Base-by-base conservation (phyloP, 2,888 invertebrate species). In the Meliscaeva auricollis region DNA sequence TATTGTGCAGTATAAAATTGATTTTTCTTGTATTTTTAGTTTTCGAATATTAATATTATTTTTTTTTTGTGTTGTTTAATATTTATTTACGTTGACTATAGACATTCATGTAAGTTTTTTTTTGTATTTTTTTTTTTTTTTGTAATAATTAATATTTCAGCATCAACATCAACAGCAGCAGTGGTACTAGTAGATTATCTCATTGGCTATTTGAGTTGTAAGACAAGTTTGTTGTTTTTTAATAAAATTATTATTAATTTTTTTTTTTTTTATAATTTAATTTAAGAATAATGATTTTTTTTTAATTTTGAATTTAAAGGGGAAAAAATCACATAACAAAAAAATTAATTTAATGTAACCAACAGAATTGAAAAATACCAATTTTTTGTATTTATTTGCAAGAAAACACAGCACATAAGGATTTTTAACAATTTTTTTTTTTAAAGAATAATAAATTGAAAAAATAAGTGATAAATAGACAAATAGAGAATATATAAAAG, bases 111-210 rank as follows among this genome's bases (percentile, higher is more conserved):
- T 74, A 74, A 32, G 26, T 38, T 52, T 50, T 50, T 41, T 30
- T 32, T 17, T 48, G 4, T 46, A 4, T 56, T 13, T 46, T 44
- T 73, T 62, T 69, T 68, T 60, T 38, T 76, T 56, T 64, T 56
- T 72, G 30, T 73, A 32, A 58, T 54, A 73, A 35, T 77, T 68
- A 72, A 77, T n/a, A 69, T 54, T 70, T 87, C 88, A 88, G 83
- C 87, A 85, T 88, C 90, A 89, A 87, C 90, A 89, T 89, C 88
- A 90, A 90, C 89, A 91, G 90, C 91, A 91, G 91, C 90, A 89
- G 90, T 90, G 88, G 90, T 89, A 89, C 91, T 90, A 90, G 91
- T 91, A 91, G 89, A 90, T 90, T 91, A 91, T 89, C 88, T 91
- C 91, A 91, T 89, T 90, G 91, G 90, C 90, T 91, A 91, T 91